phyloP scores from a whole-genome alignment of 1,140 invertebrate species.

The Cydia fagiglandana region DNA sequence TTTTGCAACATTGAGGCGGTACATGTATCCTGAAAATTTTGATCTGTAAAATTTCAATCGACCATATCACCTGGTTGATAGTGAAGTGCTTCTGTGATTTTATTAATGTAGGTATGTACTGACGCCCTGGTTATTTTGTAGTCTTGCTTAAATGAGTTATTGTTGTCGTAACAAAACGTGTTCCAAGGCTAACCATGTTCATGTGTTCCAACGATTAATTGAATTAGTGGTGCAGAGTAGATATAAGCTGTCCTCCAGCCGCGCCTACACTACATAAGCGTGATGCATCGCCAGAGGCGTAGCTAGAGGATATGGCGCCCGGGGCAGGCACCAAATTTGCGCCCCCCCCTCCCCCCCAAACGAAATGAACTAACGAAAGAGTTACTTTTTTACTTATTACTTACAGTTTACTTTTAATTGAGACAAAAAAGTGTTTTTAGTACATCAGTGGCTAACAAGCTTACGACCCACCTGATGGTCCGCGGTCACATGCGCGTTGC shows the following conservation, averaged over 20 bases:
- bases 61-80: neutral
- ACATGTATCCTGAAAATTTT: neutral
- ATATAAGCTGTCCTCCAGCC: neutral
- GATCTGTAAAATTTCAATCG: neutral
- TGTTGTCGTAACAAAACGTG: constrained; percentile 20
- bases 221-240: neutral
- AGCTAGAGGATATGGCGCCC: no score
- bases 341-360: no score
- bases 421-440: no score
- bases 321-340: no score
- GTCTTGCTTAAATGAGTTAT: constrained; percentile 20
- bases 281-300: constrained; percentile 26
- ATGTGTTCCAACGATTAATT: constrained; percentile 25
- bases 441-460: no score
- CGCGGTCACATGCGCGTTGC: no score
- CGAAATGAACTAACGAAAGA: no score
- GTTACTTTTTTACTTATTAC: no score
- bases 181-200: constrained; percentile 20
- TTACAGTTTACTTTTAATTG: no score
- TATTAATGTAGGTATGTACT: constrained; percentile 29
- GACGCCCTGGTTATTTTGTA: constrained; percentile 12
- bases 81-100: constrained; percentile 13
- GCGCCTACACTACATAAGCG: neutral
- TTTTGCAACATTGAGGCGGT: neutral
- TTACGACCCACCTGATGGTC: no score